Conservation (phyloP, 2,797 vertebrate genomes). For the Clarias fuscus region DNA sequence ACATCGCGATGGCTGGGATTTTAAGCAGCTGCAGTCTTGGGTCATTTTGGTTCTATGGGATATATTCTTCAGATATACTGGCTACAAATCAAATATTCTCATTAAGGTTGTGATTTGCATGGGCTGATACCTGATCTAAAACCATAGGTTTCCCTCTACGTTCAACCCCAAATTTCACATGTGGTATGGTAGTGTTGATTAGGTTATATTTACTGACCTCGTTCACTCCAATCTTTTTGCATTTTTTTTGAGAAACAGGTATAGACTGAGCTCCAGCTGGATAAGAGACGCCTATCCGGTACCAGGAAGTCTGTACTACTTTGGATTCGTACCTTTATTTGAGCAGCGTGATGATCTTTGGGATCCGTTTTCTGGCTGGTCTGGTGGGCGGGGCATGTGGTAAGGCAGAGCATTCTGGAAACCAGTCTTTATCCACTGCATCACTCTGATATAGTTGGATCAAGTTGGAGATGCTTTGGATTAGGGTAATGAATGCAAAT, state of each 20-base stretch:
- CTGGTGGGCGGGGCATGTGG: conserved; percentile 61
- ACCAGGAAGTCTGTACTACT: not conserved
- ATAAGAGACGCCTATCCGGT: not conserved
- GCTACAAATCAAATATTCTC: not conserved
- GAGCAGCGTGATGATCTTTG: conserved; percentile 50
- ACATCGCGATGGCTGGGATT: not conserved
- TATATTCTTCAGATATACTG: not conserved
- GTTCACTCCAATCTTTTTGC: too few species aligned
- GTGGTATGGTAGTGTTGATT: too few species aligned
- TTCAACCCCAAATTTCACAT: too few species aligned
- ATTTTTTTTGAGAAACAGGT: not conserved
- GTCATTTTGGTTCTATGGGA: not conserved
- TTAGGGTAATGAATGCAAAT: not conserved
- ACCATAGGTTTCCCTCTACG: too few species aligned
- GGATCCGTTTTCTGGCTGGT: conserved; percentile 33
- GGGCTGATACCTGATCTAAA: too few species aligned
- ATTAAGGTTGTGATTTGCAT: not conserved
- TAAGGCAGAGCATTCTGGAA: conserved; percentile 70
- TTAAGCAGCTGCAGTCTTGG: not conserved
- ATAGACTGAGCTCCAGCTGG: not conserved
- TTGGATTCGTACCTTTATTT: conserved; percentile 69
- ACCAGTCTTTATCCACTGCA: conserved; percentile 70
- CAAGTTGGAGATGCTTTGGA: not conserved
- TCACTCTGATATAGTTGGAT: conserved; percentile 59
- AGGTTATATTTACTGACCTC: not conserved